These are phyloP conservation scores for Talpa occidentalis DNA, from an alignment of 2,113 vertebrate species.

Conservation along the genomic window DNA sequence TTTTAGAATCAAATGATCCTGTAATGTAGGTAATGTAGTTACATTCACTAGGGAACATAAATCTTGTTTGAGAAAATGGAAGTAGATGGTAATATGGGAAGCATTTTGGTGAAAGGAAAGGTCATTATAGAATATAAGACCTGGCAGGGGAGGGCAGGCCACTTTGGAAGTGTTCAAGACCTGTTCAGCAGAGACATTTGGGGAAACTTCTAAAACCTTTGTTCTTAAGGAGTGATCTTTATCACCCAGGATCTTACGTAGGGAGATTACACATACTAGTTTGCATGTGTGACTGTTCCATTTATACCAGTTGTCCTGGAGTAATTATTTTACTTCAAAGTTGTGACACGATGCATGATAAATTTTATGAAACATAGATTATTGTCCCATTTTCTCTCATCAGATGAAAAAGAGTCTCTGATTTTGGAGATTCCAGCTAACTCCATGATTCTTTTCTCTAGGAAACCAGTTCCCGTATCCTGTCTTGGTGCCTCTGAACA, in stretches of 20 bases:
- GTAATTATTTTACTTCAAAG: background rate
- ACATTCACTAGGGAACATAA: background rate
- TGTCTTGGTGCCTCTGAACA: background rate
- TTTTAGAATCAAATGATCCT: conserved; percentile 6
- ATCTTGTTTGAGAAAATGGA: conserved; percentile 20
- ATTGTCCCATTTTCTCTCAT: background rate
- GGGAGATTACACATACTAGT: background rate
- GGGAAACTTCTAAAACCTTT: background rate
- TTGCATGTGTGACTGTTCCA: background rate
- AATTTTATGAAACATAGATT: background rate
- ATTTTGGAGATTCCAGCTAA: background rate
- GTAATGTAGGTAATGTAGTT: background rate
- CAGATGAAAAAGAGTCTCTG: background rate
- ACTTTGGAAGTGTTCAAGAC: background rate
- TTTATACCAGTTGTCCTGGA: background rate
- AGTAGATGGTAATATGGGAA: background rate
- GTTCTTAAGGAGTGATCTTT: background rate
- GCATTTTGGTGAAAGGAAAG: background rate
- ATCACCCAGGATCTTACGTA: background rate
- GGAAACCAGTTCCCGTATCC: background rate
- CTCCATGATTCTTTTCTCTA: background rate
- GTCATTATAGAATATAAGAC: background rate
- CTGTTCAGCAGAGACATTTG: background rate
- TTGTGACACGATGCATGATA: background rate
- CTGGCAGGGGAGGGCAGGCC: background rate